These are phyloP conservation scores for Pseudoips prasinana DNA, from an alignment of 2,888 invertebrate genomes.

Conservation along the genomic window DNA sequence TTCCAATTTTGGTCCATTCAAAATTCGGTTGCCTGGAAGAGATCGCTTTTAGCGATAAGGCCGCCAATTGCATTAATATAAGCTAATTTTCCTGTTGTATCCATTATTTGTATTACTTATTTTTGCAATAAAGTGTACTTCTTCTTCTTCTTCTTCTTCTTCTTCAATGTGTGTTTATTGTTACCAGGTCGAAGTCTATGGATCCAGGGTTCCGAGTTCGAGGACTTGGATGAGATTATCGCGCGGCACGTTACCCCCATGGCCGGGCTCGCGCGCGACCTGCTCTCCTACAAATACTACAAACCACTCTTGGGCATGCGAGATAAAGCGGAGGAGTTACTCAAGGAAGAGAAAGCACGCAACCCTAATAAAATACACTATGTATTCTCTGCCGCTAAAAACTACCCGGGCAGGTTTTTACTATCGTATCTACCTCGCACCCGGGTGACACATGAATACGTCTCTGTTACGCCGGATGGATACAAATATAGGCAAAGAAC, in stretches of 20 bases:
- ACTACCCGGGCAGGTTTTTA: conserved; percentile 95
- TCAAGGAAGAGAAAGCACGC: conserved; percentile 94
- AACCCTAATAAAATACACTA: conserved; percentile 95
- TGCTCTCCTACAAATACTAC: conserved; percentile 95
- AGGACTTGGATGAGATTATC: conserved; percentile 99
- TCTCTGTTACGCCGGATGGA: conserved; percentile 96
- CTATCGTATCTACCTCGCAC: conserved; percentile 95
- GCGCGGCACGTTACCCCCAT: conserved; percentile 98
- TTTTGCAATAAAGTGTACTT: too few species aligned
- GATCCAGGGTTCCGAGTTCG: conserved; percentile 96
- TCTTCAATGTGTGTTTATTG: conserved; percentile 1
- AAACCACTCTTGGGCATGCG: conserved; percentile 89
- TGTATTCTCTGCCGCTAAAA: conserved; percentile 91
- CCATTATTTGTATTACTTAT: too few species aligned
- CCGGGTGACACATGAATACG: conserved; percentile 94
- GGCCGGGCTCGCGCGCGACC: conserved; percentile 95
- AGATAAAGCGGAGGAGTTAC: conserved; percentile 92
- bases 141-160: too few species aligned
- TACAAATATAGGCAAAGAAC: conserved; percentile 94
- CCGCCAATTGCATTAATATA: too few species aligned
- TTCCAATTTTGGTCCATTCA: too few species aligned
- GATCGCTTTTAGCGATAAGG: too few species aligned
- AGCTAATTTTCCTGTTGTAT: too few species aligned
- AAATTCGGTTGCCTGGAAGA: too few species aligned
- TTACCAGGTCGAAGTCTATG: conserved; percentile 83